phyloP scores from a whole-genome alignment of 2,888 invertebrate species.

The Pandemis heparana region DNA sequence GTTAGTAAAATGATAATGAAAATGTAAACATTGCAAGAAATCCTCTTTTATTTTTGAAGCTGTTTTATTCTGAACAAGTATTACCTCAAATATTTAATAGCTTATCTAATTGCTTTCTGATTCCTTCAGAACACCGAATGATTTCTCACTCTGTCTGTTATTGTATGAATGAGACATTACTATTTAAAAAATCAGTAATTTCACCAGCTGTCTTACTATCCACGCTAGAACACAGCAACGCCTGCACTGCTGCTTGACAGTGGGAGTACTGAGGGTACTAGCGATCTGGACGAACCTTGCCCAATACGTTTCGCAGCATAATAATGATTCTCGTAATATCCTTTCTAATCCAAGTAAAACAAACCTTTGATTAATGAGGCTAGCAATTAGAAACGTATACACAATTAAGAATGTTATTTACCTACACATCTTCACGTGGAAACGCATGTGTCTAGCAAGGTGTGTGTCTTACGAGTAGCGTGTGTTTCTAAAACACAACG shows the following conservation, averaged over 20 bases:
- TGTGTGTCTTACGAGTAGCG: slow-evolving; percentile 12
- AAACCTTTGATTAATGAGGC: background rate
- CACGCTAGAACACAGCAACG: too few species aligned
- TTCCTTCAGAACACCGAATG: background rate
- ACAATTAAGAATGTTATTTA: slow-evolving; percentile 10
- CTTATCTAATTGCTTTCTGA: background rate
- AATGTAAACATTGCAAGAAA: background rate
- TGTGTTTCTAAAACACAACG: slow-evolving; percentile 7
- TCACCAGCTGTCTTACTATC: too few species aligned
- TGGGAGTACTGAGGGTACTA: too few species aligned
- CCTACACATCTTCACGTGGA: slow-evolving; percentile 19
- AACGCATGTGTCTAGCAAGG: slow-evolving; percentile 11
- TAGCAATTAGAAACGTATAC: slow-evolving; percentile 22
- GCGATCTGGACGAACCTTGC: too few species aligned
- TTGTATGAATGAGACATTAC: too few species aligned
- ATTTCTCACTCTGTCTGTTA: background rate
- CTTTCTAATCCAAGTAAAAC: background rate
- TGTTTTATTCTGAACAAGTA: too few species aligned
- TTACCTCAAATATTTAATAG: too few species aligned
- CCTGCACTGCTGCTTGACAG: too few species aligned
- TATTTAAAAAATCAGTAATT: too few species aligned
- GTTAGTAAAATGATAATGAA: background rate
- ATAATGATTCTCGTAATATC: too few species aligned
- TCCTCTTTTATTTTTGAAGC: background rate
- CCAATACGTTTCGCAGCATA: too few species aligned